Percentiles rank a stretch among this genome's conserved stretches.
Evolutionary conservation across 2,797 vertebrate genomes (phyloP).

Genomic region (Artibeus jamaicensis): DNA sequence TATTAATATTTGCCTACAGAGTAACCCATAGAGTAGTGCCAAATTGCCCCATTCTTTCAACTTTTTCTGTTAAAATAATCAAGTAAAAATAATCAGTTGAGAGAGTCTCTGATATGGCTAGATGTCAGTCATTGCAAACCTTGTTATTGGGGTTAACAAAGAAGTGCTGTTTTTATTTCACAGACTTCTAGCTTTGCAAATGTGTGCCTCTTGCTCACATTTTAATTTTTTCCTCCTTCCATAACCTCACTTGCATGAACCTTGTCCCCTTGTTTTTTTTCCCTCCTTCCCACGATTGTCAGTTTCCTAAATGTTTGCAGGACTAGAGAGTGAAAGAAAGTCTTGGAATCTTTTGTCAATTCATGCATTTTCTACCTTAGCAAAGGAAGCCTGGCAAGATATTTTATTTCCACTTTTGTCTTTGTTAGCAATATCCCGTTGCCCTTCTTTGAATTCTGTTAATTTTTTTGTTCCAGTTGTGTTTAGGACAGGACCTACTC

Average conservation of each 20-base stretch:
- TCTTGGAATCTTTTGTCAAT: conserved; percentile 65
- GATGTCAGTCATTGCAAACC: neutral
- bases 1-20: neutral
- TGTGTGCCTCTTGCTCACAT: neutral
- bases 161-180: conserved; percentile 23
- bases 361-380: conserved; percentile 52
- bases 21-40: neutral
- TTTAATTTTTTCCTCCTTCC: conserved; percentile 30
- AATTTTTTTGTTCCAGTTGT: conserved; percentile 52
- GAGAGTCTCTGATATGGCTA: neutral
- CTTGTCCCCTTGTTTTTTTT: conserved; percentile 33
- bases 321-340: conserved; percentile 40
- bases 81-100: neutral
- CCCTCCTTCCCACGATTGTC: conserved; percentile 70
- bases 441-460: conserved; percentile 55
- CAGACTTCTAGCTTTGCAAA: neutral
- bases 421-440: conserved; percentile 30
- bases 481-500: conserved; percentile 34
- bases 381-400: conserved; percentile 45
- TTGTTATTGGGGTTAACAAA: neutral
- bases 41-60: neutral
- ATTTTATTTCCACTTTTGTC: conserved; percentile 69
- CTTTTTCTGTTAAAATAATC: neutral
- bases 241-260: neutral
- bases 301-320: conserved; percentile 53